Evolutionary conservation across 2,888 invertebrate species (phyloP).

Genomic region (Tipula confusa): DNA sequence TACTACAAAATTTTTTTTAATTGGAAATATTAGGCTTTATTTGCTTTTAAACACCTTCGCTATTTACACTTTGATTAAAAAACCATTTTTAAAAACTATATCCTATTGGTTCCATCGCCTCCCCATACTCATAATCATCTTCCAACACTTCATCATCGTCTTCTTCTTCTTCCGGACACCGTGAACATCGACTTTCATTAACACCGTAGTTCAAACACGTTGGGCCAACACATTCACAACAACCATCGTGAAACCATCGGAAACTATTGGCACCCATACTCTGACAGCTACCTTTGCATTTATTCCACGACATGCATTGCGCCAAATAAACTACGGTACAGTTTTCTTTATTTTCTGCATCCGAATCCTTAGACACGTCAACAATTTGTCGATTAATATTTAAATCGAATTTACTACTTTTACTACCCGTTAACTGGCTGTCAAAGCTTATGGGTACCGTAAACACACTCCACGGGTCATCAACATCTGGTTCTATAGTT

Average conservation of each 20-base stretch:
- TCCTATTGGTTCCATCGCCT: conserved; percentile 52
- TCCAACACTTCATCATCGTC: conserved; percentile 55
- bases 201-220: conserved; percentile 87
- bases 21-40: too few species aligned
- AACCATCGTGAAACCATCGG: conserved; percentile 92
- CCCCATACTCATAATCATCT: conserved; percentile 62
- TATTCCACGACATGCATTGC: conserved; percentile 82
- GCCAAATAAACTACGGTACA: conserved; percentile 90
- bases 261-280: conserved; percentile 49
- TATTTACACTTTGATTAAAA: too few species aligned
- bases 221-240: conserved; percentile 88
- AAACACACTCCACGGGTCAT: conserved; percentile 74
- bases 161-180: conserved; percentile 57
- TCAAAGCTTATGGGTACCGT: conserved; percentile 75
- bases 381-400: conserved; percentile 56
- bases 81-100: background rate
- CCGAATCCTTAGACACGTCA: conserved; percentile 59
- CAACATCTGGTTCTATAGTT: conserved; percentile 73
- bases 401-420: conserved; percentile 53
- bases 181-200: conserved; percentile 71
- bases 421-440: conserved; percentile 59
- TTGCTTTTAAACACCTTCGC: too few species aligned
- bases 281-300: conserved; percentile 74
- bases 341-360: conserved; percentile 60
- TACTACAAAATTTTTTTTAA: too few species aligned